These are phyloP conservation scores for Onthophagus taurus DNA, from an alignment of 1,140 invertebrate genomes.

Conservation along the genomic window DNA sequence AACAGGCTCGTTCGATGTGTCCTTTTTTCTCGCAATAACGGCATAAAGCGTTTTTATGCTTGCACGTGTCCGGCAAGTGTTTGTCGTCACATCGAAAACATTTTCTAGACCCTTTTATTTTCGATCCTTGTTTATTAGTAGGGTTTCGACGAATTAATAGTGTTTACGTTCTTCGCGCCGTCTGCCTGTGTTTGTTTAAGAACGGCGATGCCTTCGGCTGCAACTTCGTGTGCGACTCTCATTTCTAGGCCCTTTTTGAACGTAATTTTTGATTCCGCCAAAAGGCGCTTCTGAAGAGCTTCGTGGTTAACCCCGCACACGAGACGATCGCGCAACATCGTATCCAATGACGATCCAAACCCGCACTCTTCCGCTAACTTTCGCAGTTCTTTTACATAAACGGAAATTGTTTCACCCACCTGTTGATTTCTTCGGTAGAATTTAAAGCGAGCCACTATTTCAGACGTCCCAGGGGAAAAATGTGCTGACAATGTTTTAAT, in stretches of 20 bases:
- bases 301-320: slow-evolving; percentile 1
- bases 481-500: too few species aligned
- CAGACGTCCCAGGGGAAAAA: background rate
- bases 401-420: background rate
- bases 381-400: background rate
- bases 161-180: background rate
- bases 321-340: slow-evolving; percentile 7
- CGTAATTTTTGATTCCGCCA: background rate
- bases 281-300: background rate
- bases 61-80: too few species aligned
- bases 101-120: background rate
- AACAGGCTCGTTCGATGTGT: slow-evolving; percentile 1
- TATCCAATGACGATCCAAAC: background rate
- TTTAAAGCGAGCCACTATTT: slow-evolving; percentile 1
- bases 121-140: background rate
- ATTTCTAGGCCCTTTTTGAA: slow-evolving; percentile 1
- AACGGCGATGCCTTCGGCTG: background rate
- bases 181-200: background rate
- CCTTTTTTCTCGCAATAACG: background rate
- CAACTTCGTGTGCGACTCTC: background rate
- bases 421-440: slow-evolving; percentile 1
- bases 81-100: slow-evolving; percentile 1
- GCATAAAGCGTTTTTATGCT: background rate
- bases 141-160: background rate
- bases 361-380: slow-evolving; percentile 2